phyloP scores from a whole-genome alignment of 2,888 invertebrate genomes.

The Pandemis cinnamomeana region DNA sequence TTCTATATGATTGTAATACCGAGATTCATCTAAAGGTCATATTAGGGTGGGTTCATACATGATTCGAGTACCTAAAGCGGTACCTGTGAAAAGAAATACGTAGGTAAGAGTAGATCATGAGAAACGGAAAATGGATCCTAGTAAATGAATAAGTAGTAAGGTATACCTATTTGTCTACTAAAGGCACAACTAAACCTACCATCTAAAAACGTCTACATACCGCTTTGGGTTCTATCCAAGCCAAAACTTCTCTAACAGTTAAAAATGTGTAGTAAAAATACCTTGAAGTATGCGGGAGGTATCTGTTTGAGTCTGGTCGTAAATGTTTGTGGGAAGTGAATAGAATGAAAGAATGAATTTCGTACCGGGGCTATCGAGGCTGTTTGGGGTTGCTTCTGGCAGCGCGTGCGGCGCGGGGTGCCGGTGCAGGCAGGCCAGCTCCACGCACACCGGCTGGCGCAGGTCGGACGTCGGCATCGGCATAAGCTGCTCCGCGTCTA shows the following conservation, averaged over 20 bases:
- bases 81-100: background rate
- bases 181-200: background rate
- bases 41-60: background rate
- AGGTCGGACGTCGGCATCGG: conserved; percentile 93
- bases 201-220: conserved; percentile 14
- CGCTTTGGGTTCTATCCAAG: conserved; percentile 2
- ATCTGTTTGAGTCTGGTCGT: conserved; percentile 3
- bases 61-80: background rate
- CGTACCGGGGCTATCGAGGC: conserved; percentile 81
- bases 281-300: conserved; percentile 12
- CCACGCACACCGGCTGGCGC: conserved; percentile 92
- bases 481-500: conserved; percentile 95
- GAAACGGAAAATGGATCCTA: background rate
- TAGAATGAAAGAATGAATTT: background rate
- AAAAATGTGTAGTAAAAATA: conserved; percentile 5
- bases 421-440: conserved; percentile 88
- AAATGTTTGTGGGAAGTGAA: conserved; percentile 2
- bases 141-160: background rate
- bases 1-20: conserved; percentile 13
- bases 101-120: background rate
- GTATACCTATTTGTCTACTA: background rate
- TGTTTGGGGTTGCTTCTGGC: conserved; percentile 81
- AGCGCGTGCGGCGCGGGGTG: conserved; percentile 81
- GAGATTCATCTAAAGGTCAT: background rate
- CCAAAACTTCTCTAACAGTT: conserved; percentile 9